These are phyloP conservation scores for Hypotaenidia philippensis DNA, from an alignment of 2,797 vertebrate species.

Conservation along the genomic window DNA sequence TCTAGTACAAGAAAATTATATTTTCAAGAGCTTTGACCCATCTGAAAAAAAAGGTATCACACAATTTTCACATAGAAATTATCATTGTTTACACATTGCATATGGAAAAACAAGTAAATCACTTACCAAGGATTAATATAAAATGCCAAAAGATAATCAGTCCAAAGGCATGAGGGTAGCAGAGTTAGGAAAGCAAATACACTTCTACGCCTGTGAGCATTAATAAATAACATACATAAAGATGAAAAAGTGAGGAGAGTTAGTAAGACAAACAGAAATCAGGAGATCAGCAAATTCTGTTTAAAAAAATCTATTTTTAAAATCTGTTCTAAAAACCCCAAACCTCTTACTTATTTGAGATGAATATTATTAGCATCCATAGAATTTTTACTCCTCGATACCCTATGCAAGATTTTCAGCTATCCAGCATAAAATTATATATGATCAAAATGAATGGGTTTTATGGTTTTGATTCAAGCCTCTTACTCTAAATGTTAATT, in stretches of 20 bases:
- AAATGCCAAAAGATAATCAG: constrained; percentile 99
- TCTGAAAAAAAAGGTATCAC: constrained; percentile 26
- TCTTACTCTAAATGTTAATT: background rate
- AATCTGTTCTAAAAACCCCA: constrained; percentile 31
- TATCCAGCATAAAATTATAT: background rate
- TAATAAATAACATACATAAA: constrained; percentile 83
- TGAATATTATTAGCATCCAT: background rate
- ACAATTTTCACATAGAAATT: constrained; percentile 38
- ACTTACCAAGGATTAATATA: constrained; percentile 99
- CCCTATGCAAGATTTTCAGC: background rate
- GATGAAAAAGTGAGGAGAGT: constrained; percentile 80
- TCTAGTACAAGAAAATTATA: background rate
- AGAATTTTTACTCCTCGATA: background rate
- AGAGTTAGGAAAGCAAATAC: constrained; percentile 99
- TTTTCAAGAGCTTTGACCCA: background rate
- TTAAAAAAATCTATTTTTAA: background rate
- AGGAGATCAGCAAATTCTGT: constrained; percentile 68
- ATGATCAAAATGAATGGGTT: background rate
- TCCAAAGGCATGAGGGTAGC: constrained; percentile 99
- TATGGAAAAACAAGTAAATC: constrained; percentile 72
- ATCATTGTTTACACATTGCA: constrained; percentile 52
- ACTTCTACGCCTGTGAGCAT: constrained; percentile 97
- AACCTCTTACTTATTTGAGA: background rate
- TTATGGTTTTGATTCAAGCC: background rate
- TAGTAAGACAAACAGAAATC: constrained; percentile 79